Evolutionary conservation across 2,113 vertebrate genomes (phyloP).

Genomic region (Emydocephalus ijimae): DNA sequence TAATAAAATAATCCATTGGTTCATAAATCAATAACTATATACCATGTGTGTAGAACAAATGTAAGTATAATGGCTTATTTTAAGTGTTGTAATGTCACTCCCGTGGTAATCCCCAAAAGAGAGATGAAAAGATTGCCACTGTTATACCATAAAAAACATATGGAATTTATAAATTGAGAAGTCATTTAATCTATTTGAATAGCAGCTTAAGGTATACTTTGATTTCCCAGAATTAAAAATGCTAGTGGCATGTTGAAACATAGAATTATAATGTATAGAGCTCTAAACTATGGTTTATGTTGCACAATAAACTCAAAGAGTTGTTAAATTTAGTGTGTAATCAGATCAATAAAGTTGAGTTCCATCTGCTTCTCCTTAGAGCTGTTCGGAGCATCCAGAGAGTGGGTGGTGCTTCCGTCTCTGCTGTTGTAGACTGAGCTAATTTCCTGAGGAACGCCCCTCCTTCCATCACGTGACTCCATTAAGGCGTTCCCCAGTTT

Average conservation of each 20-base stretch:
- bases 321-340: background rate
- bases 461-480: too few species aligned
- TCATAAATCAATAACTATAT: slow-evolving; percentile 47
- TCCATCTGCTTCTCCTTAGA: background rate
- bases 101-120: slow-evolving; percentile 1
- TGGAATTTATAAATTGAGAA: background rate
- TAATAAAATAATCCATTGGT: slow-evolving; percentile 38
- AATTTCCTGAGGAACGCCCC: too few species aligned
- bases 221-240: background rate
- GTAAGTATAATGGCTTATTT: slow-evolving; percentile 19
- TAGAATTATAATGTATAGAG: background rate
- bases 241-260: background rate
- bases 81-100: background rate
- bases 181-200: background rate
- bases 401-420: too few species aligned
- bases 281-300: background rate
- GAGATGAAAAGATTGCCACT: slow-evolving; percentile 23
- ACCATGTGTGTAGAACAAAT: slow-evolving; percentile 34
- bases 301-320: background rate
- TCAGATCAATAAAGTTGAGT: background rate
- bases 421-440: too few species aligned
- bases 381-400: too few species aligned
- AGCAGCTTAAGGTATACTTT: background rate
- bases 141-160: slow-evolving; percentile 1
- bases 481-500: too few species aligned